Base-by-base conservation (phyloP, 2,113 vertebrate species). In the Odocoileus virginianus region DNA sequence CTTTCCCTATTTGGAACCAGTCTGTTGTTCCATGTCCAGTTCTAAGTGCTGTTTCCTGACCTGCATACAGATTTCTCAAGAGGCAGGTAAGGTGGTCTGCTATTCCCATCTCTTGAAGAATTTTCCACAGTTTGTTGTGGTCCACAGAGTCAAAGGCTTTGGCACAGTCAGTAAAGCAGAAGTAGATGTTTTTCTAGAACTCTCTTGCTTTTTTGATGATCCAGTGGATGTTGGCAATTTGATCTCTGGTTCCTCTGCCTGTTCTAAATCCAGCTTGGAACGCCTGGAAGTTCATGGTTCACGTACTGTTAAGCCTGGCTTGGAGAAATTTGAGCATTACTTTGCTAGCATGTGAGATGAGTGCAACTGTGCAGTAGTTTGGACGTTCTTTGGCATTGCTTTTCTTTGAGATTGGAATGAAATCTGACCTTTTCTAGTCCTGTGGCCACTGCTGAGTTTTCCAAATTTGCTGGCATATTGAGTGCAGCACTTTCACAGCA, bases 281-380 rank as follows among this genome's bases (percentile, higher is more conserved):
- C 8, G 11, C 19, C 64, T 36, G 17, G 4, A 36, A 21, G 17
- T 67, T 67, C 64, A 67, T 0, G 0, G n/a, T 71, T 71, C 64
- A 71, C 1, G 2, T 71, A 36, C n/a, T 71, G 17, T 11, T 71
- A 10, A 71, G 64, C 10, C 17, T 71, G 64, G 33, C n/a, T 71
- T 71, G 64, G n/a, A 71, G n/a, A 71, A 36, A 11, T 71, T 36
- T 21, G 64, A 71, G n/a, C 64, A 36, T 6, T 21, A 71, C n/a
- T 71, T 67, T 71, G 0, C 17, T 71, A 21, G 64, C 64, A 0
- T 36, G n/a, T 71, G 64, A 67, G 64, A 67, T 36, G 64, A 67
- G n/a, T 67, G 17, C n/a, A 36, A 27, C 11, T 6, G 19, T 36
- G 64, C 17, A 2, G 9, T 36, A 36, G 64, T 36, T 71, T 36